Evolutionary conservation across 1,140 invertebrate species (phyloP).

Genomic region (Harlomillsia oculata): DNA sequence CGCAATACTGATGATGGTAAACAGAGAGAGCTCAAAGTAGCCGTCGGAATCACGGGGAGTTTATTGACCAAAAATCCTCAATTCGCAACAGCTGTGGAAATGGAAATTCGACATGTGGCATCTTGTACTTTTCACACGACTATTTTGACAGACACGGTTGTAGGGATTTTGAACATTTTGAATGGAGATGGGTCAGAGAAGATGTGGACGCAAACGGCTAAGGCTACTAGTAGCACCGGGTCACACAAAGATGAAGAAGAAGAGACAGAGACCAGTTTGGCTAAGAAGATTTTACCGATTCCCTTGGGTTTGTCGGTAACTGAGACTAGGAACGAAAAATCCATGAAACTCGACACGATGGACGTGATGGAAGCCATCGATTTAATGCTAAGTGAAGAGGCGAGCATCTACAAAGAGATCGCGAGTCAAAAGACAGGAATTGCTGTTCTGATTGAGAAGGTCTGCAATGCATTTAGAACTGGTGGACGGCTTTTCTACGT

Average conservation of each 20-base stretch:
- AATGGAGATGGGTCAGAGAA: background rate
- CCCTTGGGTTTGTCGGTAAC: slow-evolving; percentile 18
- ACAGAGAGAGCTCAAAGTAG: background rate
- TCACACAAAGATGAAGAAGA: background rate
- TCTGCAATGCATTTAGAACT: slow-evolving; percentile 15
- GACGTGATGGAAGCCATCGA: slow-evolving; percentile 15
- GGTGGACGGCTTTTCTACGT: slow-evolving; percentile 31
- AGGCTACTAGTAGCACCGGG: background rate
- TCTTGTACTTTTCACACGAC: background rate
- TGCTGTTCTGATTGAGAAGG: slow-evolving; percentile 2
- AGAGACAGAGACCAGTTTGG: background rate
- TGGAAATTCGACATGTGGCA: background rate
- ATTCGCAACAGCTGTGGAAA: slow-evolving; percentile 12
- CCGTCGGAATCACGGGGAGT: slow-evolving; percentile 31
- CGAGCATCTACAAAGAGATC: slow-evolving; percentile 13
- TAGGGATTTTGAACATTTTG: slow-evolving; percentile 6
- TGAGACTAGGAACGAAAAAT: slow-evolving; percentile 22
- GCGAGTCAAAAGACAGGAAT: slow-evolving; percentile 8
- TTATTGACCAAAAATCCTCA: slow-evolving; percentile 17
- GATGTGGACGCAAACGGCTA: background rate
- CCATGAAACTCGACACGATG: slow-evolving; percentile 25
- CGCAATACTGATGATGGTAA: background rate
- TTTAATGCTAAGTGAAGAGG: slow-evolving; percentile 27
- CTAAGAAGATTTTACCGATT: slow-evolving; percentile 15
- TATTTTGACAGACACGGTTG: slow-evolving; percentile 7